A percentile compares a stretch with the other conserved stretches of the same genome.
Conservation (phyloP, 2,888 invertebrate genomes). For the Ophraella communa region DNA sequence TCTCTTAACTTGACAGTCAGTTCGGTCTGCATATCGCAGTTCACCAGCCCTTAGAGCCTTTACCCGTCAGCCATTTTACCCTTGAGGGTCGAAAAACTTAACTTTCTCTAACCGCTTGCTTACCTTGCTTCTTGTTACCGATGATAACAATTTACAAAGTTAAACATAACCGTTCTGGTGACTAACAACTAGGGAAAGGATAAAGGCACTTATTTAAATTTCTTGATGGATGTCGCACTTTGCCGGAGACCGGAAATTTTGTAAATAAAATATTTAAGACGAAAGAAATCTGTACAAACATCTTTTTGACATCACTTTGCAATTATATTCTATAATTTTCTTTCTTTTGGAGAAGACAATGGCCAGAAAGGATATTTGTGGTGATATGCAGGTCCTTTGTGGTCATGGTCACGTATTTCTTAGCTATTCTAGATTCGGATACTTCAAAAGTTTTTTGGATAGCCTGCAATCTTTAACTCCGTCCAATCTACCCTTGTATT, state of each 20-base stretch:
- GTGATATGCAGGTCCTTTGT: no score
- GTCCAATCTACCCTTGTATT: no score
- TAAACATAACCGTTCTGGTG: not conserved
- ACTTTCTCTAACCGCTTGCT: constrained; percentile 8
- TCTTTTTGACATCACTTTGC: no score
- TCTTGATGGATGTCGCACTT: not conserved
- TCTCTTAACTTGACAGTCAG: constrained; percentile 5
- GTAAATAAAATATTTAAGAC: not conserved
- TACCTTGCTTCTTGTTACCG: not conserved
- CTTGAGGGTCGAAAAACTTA: constrained; percentile 6
- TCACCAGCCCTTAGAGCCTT: constrained; percentile 11
- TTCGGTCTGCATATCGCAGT: constrained; percentile 4
- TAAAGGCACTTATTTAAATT: not conserved
- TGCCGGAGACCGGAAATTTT: not conserved
- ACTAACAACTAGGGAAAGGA: not conserved
- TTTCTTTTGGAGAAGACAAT: no score
- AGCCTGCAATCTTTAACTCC: no score
- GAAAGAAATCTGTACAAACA: no score
- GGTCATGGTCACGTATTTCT: no score
- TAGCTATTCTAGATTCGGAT: no score
- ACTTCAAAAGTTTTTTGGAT: no score
- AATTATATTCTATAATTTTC: no score
- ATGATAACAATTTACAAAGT: constrained; percentile 4
- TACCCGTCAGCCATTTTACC: not conserved
- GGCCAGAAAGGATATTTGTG: no score